phyloP scores from a whole-genome alignment of 2,888 invertebrate species.

The Melinaea menophilus region DNA sequence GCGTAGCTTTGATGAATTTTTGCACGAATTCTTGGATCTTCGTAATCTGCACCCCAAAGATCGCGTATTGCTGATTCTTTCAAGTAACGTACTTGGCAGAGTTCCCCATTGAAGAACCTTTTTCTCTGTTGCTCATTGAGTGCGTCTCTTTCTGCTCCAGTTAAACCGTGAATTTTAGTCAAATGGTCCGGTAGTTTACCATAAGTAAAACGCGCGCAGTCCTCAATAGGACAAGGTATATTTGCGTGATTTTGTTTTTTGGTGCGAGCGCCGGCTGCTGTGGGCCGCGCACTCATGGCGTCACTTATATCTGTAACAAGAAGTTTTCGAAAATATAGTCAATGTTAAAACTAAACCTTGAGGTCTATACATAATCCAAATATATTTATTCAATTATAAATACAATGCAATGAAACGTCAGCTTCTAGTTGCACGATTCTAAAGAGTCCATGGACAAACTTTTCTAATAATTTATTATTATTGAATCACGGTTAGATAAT shows the following conservation, averaged over 20 bases:
- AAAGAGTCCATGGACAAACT: no score
- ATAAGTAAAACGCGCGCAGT: constrained; percentile 74
- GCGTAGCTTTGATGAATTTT: constrained; percentile 74
- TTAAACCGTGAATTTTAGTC: constrained; percentile 72
- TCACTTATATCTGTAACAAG: constrained; percentile 38
- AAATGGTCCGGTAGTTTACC: constrained; percentile 74
- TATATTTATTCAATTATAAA: no score
- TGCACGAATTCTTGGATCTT: constrained; percentile 67
- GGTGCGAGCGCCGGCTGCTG: constrained; percentile 55
- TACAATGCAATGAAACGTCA: no score
- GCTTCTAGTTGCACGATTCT: no score
- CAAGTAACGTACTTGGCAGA: constrained; percentile 71
- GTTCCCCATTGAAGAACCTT: constrained; percentile 74
- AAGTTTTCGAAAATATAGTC: background rate
- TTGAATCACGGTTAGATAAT: no score
- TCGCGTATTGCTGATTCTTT: constrained; percentile 75
- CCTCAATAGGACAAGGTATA: constrained; percentile 75
- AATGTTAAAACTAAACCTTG: no score
- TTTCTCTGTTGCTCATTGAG: constrained; percentile 74
- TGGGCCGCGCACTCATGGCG: constrained; percentile 53
- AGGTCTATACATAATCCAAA: no score
- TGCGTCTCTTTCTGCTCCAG: constrained; percentile 68
- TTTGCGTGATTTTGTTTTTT: constrained; percentile 77
- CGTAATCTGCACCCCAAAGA: constrained; percentile 72
- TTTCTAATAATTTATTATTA: no score